phyloP scores from a whole-genome alignment of 2,888 invertebrate species.

The Epinotia ramella region DNA sequence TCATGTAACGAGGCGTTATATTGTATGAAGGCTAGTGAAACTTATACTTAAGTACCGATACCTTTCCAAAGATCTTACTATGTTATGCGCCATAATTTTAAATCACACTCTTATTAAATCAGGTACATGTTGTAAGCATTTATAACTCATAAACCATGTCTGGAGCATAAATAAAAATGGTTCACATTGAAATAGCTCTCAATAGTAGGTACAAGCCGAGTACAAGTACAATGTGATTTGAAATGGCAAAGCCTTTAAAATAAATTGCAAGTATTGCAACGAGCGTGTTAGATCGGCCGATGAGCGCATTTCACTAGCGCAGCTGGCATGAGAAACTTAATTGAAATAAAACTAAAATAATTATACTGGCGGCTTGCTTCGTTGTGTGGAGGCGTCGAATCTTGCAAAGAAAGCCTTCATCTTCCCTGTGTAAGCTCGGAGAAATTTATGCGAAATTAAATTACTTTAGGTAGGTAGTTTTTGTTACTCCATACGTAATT shows the following conservation, averaged over 20 bases:
- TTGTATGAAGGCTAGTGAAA: no score
- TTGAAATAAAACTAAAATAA: constrained; percentile 56
- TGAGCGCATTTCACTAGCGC: constrained; percentile 46
- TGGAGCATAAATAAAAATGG: constrained; percentile 25
- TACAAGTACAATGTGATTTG: constrained; percentile 40
- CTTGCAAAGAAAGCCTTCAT: constrained; percentile 40
- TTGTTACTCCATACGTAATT: constrained; percentile 18
- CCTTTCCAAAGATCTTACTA: constrained; percentile 1
- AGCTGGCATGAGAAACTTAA: constrained; percentile 50
- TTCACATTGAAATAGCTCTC: constrained; percentile 40
- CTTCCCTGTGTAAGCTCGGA: background rate
- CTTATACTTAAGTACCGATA: no score
- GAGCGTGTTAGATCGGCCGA: constrained; percentile 54
- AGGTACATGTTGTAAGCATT: constrained; percentile 34
- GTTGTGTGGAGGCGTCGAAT: constrained; percentile 58
- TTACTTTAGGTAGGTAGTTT: constrained; percentile 6
- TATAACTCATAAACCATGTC: constrained; percentile 39
- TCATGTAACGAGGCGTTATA: no score
- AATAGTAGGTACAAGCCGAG: constrained; percentile 47
- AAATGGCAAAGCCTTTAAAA: constrained; percentile 45
- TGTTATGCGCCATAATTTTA: constrained; percentile 17
- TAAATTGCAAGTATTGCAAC: constrained; percentile 50
- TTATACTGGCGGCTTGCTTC: constrained; percentile 35
- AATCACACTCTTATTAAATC: constrained; percentile 37
- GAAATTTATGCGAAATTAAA: constrained; percentile 26